These are phyloP conservation scores for Musca vetustissima DNA, from an alignment of 1,140 invertebrate species.

Conservation along the genomic window DNA sequence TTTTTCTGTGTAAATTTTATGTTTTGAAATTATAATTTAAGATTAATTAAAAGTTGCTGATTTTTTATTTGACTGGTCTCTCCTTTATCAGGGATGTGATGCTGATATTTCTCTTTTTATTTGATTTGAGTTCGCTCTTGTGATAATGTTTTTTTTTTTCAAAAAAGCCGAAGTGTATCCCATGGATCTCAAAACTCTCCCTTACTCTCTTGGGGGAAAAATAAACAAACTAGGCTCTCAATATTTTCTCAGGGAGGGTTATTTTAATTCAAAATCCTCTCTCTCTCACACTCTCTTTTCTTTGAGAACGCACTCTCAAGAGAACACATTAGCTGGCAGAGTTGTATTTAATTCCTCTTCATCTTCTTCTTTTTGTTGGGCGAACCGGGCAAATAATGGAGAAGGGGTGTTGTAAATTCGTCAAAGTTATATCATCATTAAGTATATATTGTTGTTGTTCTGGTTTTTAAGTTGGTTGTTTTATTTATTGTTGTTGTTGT, in stretches of 20 bases:
- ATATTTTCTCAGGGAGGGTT: too few species aligned
- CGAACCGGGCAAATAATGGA: not conserved
- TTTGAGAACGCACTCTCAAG: constrained; percentile 4
- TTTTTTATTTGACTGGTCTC: not conserved
- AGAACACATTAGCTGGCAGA: not conserved
- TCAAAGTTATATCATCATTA: constrained; percentile 14
- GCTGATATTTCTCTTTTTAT: not conserved
- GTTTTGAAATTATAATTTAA: constrained; percentile 1
- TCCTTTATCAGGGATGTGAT: not conserved
- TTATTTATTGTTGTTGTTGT: not conserved
- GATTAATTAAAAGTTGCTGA: too few species aligned
- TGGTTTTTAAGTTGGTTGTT: too few species aligned
- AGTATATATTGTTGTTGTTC: constrained; percentile 8
- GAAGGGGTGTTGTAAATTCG: not conserved
- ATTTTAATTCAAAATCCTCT: not conserved
- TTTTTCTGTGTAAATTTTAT: constrained; percentile 16
- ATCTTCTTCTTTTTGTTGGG: too few species aligned
- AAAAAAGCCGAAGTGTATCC: not conserved
- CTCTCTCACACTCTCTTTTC: constrained; percentile 5
- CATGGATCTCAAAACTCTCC: too few species aligned
- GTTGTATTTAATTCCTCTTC: too few species aligned
- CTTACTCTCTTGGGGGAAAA: too few species aligned
- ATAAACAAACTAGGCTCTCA: too few species aligned
- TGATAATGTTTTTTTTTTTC: not conserved
- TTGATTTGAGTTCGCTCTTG: not conserved